These are phyloP conservation scores for Amiota minor DNA, from an alignment of 2,888 invertebrate species.

Conservation along the genomic window DNA sequence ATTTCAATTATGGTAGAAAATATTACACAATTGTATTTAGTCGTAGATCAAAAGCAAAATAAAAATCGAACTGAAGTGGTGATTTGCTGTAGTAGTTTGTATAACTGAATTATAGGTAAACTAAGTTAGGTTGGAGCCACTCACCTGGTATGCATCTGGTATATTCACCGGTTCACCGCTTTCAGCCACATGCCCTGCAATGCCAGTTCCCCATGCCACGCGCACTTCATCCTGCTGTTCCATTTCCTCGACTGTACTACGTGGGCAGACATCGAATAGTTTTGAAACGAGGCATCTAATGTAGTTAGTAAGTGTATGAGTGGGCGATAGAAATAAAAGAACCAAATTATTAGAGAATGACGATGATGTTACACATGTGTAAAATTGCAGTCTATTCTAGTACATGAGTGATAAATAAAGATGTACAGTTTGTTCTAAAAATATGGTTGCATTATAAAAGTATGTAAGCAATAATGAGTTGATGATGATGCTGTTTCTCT, in stretches of 20 bases:
- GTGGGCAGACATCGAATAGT: slow-evolving; percentile 94
- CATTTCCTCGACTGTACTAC: slow-evolving; percentile 93
- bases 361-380: background rate
- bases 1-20: too few relatives aligned
- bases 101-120: too few relatives aligned
- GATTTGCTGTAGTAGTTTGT: too few relatives aligned
- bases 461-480: background rate
- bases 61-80: too few relatives aligned
- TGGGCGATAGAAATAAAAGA: slow-evolving; percentile 32
- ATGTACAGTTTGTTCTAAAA: background rate
- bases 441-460: background rate
- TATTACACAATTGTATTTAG: too few relatives aligned
- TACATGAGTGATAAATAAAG: background rate
- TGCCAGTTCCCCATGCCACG: slow-evolving; percentile 96
- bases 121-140: slow-evolving; percentile 23
- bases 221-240: slow-evolving; percentile 92
- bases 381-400: background rate
- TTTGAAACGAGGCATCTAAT: slow-evolving; percentile 90
- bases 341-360: background rate
- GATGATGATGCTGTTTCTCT: background rate
- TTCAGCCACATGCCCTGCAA: slow-evolving; percentile 94
- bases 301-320: slow-evolving; percentile 24
- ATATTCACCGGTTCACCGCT: slow-evolving; percentile 95
- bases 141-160: slow-evolving; percentile 93
- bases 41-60: too few relatives aligned